phyloP scores from a whole-genome alignment of 1,140 invertebrate species.

The Heliconius congener region DNA sequence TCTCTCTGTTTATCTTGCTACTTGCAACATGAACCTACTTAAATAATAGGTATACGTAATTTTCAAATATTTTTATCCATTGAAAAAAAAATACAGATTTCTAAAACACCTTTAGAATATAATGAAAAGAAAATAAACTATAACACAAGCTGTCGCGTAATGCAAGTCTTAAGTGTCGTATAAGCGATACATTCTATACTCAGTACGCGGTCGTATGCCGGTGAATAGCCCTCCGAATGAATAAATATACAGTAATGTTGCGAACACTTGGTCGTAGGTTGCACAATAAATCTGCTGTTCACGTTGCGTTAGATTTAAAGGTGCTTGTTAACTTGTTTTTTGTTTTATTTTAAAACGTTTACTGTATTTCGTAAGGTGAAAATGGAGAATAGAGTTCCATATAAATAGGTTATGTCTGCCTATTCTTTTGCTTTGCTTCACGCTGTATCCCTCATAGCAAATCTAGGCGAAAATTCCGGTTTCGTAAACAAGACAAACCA shows the following conservation, averaged over 20 bases:
- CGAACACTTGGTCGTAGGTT: background rate
- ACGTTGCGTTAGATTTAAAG: background rate
- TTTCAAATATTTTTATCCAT: background rate
- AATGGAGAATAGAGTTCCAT: background rate
- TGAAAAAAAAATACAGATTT: background rate
- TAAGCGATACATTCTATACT: conserved; percentile 24
- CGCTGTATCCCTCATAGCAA: background rate
- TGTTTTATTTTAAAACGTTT: background rate
- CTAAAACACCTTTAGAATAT: conserved; percentile 3
- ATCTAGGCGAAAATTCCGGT: no score
- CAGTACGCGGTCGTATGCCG: background rate
- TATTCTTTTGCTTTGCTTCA: background rate
- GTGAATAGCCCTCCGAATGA: conserved; percentile 6
- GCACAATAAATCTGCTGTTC: conserved; percentile 2
- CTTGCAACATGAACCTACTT: no score
- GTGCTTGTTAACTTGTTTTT: background rate
- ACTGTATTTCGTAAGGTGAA: background rate
- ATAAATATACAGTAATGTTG: conserved; percentile 13
- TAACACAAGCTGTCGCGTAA: conserved; percentile 3
- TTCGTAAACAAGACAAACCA: no score
- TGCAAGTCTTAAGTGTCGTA: conserved; percentile 8
- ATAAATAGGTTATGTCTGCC: no score
- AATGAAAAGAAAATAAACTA: conserved; percentile 8
- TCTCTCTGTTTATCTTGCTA: background rate
- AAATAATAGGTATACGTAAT: no score